Conservation (phyloP, 2,888 invertebrate species). For the Apoderus coryli region DNA sequence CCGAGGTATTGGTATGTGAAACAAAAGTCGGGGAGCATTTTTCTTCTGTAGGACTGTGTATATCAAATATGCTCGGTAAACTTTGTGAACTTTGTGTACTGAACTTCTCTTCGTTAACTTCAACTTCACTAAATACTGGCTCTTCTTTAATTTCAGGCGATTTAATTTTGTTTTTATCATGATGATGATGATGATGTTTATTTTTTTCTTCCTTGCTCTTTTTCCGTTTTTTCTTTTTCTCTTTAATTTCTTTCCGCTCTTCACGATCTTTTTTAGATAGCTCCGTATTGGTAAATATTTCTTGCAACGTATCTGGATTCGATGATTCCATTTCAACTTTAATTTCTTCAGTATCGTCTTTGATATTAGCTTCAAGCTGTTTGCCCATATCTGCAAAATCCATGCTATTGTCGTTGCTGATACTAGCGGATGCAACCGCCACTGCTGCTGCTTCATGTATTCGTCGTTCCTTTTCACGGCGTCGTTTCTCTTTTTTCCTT, state of each 20-base stretch:
- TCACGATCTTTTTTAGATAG: constrained; percentile 25
- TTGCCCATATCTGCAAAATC: constrained; percentile 71
- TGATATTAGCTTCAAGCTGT: constrained; percentile 65
- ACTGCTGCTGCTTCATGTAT: constrained; percentile 33
- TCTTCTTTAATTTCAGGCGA: constrained; percentile 22
- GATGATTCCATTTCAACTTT: constrained; percentile 27
- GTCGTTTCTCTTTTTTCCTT: constrained; percentile 38
- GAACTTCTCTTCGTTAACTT: constrained; percentile 18
- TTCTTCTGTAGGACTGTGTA: constrained; percentile 39
- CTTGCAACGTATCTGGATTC: constrained; percentile 31
- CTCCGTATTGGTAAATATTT: constrained; percentile 19
- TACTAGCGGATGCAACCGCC: constrained; percentile 16
- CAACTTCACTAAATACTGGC: constrained; percentile 11
- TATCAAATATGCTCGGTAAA: constrained; percentile 47
- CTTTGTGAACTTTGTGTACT: constrained; percentile 32
- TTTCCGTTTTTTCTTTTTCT: constrained; percentile 75
- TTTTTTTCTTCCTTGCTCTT: constrained; percentile 66
- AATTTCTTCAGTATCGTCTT: constrained; percentile 41
- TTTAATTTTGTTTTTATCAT: constrained; percentile 35
- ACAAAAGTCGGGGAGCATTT: constrained; percentile 24
- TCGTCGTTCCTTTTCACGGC: constrained; percentile 30
- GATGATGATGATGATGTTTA: constrained; percentile 49
- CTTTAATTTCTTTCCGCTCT: constrained; percentile 47
- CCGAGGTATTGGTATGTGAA: constrained; percentile 27
- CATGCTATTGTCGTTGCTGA: constrained; percentile 57